Base-by-base conservation (phyloP, 2,113 vertebrate species). In the Porphyrio hochstetteri region DNA sequence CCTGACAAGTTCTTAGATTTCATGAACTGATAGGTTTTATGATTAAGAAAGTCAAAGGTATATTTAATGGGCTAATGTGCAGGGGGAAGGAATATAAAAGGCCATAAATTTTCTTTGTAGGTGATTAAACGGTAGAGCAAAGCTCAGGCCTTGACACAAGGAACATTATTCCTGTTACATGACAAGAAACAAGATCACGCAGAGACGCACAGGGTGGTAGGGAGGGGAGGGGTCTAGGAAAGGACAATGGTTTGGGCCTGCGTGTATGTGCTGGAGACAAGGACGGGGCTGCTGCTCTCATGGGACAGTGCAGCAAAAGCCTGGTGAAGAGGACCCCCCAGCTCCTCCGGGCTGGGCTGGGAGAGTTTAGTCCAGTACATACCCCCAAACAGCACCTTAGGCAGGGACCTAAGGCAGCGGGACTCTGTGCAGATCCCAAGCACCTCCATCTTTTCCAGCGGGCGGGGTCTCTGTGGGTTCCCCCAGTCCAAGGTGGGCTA, bases 21-120 rank as follows among this genome's bases (percentile, higher is more conserved):
- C 97, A 97, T 94, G 97, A 98, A 97, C 96, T 95, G 96, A 97
- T 97, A 94, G 97, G 92, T 97, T 97, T 98, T 97, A 97, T 97
- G 97, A 97, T 98, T 96, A 98, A 98, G 97, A 96, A 98, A 98
- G 97, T 98, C 97, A 96, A 97, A 97, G 97, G 97, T 97, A 67
- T 93, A 94, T 97, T 98, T 97, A 98, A 97, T 96, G 94, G 96
- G 96, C 96, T 98, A 97, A 97, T 97, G 96, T 97, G 98, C 96
- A 81, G 52, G 86, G 96, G 76, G 82, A 96, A 97, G 86, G 97
- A 94, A 92, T 96, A 90, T 86, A 95, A 96, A 95, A 96, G 95
- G 95, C 96, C 90, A 97, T 98, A 96, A 95, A 97, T 98, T 96
- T 94, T 92, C 86, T 92, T 94, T 91, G 97, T 93, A 95, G 95